These are phyloP conservation scores for Meliscaeva auricollis DNA, from an alignment of 2,888 invertebrate species.

Conservation along the genomic window DNA sequence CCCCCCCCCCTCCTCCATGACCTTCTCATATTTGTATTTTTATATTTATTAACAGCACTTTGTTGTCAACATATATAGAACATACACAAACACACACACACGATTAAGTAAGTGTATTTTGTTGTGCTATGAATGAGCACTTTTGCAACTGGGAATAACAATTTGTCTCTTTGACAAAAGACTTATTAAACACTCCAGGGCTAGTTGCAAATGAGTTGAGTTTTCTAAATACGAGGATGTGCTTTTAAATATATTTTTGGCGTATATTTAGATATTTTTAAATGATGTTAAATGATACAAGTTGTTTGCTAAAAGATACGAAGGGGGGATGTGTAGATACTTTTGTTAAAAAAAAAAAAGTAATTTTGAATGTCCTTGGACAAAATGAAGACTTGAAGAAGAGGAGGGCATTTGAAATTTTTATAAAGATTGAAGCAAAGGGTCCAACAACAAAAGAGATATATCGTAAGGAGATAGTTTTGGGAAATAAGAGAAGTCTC, in stretches of 20 bases:
- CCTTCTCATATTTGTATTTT: neutral
- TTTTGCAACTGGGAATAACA: neutral
- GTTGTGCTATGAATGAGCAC: neutral
- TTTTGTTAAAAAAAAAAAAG: too few species aligned
- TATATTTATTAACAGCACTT: conserved; percentile 21
- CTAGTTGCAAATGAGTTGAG: conserved; percentile 8
- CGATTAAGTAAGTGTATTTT: neutral
- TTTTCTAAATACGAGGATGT: conserved; percentile 1
- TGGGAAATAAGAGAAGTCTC: too few species aligned
- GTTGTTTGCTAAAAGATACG: too few species aligned
- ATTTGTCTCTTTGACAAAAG: conserved; percentile 20
- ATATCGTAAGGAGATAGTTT: too few species aligned
- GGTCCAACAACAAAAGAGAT: too few species aligned
- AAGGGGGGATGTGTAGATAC: too few species aligned
- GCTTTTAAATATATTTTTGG: too few species aligned
- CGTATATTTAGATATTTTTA: conserved; percentile 10
- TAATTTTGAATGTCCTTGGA: too few species aligned
- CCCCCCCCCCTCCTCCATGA: neutral
- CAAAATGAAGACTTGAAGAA: too few species aligned
- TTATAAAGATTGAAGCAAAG: too few species aligned
- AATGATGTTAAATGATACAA: neutral
- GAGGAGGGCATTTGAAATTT: too few species aligned
- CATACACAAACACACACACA: neutral
- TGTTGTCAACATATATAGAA: neutral
- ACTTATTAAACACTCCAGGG: conserved; percentile 14